Evolutionary conservation across 2,888 invertebrate species (phyloP).

Genomic region (Drosophila borborema): DNA sequence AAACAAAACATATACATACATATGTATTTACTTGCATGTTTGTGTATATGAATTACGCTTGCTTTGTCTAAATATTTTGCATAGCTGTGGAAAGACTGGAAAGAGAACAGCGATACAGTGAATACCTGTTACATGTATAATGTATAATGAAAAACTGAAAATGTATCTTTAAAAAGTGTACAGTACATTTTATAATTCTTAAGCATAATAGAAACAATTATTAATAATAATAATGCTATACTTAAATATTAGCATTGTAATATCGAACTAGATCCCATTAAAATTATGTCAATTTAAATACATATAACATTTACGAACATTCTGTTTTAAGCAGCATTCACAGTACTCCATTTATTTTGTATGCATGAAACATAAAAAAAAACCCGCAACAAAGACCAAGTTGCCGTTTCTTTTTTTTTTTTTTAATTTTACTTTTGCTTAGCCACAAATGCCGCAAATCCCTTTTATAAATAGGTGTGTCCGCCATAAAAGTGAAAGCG

Average conservation of each 20-base stretch:
- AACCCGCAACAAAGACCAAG: slow-evolving; percentile 50
- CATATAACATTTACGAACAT: background rate
- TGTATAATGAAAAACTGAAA: background rate
- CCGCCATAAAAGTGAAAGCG: slow-evolving; percentile 68
- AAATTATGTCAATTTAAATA: background rate
- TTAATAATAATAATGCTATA: background rate
- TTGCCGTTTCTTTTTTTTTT: slow-evolving; percentile 29
- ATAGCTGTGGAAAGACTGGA: slow-evolving; percentile 30
- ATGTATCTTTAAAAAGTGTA: background rate
- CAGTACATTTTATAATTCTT: background rate
- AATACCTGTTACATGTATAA: background rate
- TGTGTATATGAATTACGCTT: slow-evolving; percentile 18
- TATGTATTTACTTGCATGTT: slow-evolving; percentile 12
- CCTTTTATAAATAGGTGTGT: slow-evolving; percentile 71
- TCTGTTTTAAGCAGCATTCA: background rate
- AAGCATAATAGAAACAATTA: background rate
- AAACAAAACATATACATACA: slow-evolving; percentile 16
- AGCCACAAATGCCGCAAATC: slow-evolving; percentile 66
- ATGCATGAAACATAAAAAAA: slow-evolving; percentile 36
- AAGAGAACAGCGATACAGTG: slow-evolving; percentile 40
- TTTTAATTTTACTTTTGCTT: slow-evolving; percentile 37
- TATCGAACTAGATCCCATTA: background rate
- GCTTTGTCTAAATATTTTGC: slow-evolving; percentile 46
- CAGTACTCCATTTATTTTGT: slow-evolving; percentile 59
- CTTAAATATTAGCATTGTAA: background rate